Evolutionary conservation across 2,113 vertebrate species (phyloP), one percentile per base, ranked within the genome.

Genomic region (Tringa solitaria): DNA sequence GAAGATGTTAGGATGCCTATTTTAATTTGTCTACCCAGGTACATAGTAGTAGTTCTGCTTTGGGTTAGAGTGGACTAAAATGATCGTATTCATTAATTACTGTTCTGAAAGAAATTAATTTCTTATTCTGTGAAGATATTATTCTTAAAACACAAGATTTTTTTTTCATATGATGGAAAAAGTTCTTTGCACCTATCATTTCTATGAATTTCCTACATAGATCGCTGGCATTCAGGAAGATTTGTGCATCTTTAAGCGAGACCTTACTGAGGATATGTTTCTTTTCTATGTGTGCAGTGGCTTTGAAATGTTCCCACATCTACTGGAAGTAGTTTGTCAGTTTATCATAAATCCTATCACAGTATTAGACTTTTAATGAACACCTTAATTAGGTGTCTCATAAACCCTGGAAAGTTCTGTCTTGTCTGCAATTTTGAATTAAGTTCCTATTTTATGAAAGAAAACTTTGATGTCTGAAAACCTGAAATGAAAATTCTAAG

Each of bases 1-100:
- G 4, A 67, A 57, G 37, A 39, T 12, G 5, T 39, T 56, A 67
- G 7, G 28, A 51, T 28, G 18, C 11, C 28, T 77, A 16, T 56
- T 67, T 85, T 48, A 24, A 57, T 46, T 22, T 78, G 4, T 26
- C 24, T 72, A 16, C 6, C 11, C 17, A 54, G 16, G 2, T 24
- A 80, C 0, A 0, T 17, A 60, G 3, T 6, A 4, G 7, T n/a
- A 39, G 17, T 76, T 11, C 39, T 59, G 2, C 9, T 59, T 59
- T 22, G 37, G 8, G 12, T 10, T 46, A 37, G 12, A 54, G 19
- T 32, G 14, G 9, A 33, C 43, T 53, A 22, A 51, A 67, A 57
- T 1, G 1, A 60, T 18, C 12, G 6, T 35, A n/a, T 28, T 41
- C 0, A 60, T 84, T 4, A 87, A 68, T 56, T 43, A 30, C 2